phyloP scores from a whole-genome alignment of 2,888 invertebrate species.

The Cosmopolites sordidus region DNA sequence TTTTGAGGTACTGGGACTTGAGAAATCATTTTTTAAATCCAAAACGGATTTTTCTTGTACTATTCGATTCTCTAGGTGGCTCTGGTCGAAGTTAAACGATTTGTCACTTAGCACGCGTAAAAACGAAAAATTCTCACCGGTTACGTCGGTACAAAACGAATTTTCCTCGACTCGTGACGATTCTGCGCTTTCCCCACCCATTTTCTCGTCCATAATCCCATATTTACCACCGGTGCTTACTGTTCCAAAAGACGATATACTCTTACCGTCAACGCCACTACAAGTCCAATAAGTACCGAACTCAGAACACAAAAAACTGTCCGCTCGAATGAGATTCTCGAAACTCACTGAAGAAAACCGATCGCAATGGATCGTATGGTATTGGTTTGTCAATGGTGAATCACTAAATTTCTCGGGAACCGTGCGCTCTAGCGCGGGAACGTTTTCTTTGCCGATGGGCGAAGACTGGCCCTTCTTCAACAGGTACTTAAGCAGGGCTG shows the following conservation, averaged over 20 bases:
- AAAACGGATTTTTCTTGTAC: slow-evolving; percentile 7
- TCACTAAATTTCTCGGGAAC: slow-evolving; percentile 8
- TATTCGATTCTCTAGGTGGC: slow-evolving; percentile 25
- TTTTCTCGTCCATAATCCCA: slow-evolving; percentile 19
- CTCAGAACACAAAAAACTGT: not conserved
- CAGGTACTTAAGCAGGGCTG: not conserved
- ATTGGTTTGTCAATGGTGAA: slow-evolving; percentile 6
- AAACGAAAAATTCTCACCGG: too few species aligned
- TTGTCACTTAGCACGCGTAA: not conserved
- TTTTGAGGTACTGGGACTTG: not conserved
- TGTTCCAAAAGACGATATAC: slow-evolving; percentile 2
- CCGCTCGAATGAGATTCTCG: not conserved
- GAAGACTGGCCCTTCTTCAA: not conserved
- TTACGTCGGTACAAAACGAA: not conserved
- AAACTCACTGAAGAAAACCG: slow-evolving; percentile 7
- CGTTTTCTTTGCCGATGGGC: slow-evolving; percentile 8
- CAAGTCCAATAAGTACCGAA: too few species aligned
- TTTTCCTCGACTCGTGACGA: not conserved
- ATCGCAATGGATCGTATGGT: not conserved
- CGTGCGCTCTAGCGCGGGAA: not conserved
- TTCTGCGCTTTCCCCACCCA: not conserved
- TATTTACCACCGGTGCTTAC: slow-evolving; percentile 6
- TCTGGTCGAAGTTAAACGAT: slow-evolving; percentile 1
- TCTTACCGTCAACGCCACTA: not conserved
- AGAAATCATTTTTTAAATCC: not conserved